Evolutionary conservation across 2,797 vertebrate genomes (phyloP), one percentile per base, ranked within the genome.

Genomic region (Molossus molossus): DNA sequence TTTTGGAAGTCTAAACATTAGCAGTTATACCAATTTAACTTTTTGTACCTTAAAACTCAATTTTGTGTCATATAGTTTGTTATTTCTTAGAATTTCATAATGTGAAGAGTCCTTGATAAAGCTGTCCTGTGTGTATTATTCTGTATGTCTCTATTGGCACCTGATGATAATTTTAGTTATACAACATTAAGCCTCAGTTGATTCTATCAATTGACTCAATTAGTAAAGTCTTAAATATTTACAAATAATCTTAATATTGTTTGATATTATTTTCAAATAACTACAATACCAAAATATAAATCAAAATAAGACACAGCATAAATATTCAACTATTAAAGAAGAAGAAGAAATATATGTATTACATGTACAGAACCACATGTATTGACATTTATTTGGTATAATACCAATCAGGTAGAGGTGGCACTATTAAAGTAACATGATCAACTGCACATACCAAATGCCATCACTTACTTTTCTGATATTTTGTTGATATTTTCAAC

Each of bases 211-310:
- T 37, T 88, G 72, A 79, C 11, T 94, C 45, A 94, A 67, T 14
- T 73, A 15, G 10, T 53, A 18, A 92, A 72, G 48, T 73, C 73
- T 55, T 75, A 65, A 85, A 48, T 73, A 84, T 80, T 62, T 33
- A 6, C 12, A 55, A 92, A 60, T 94, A 37, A 81, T 62, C 10
- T 50, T 79, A 70, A 83, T 37, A 55, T 11, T 58, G 2, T 50
- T 94, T 87, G 29, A 53, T 69, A 21, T 65, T 13, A 29, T 25
- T 45, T 84, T 75, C 40, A 91, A 96, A 67, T 65, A 33, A 37
- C 79, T 84, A 37, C 12, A 64, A 69, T 40, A 75, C 4, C 62
- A 87, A 65, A 14, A 80, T 13, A 82, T 5, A 70, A 64, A 4
- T 76, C 17, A 40, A 1, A 83, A 27, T 37, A 45, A 77, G 87